A percentile compares a stretch with the other conserved stretches of the same genome.
Conservation (phyloP, 1,140 invertebrate species). For the Drosophila quadrilineata region DNA sequence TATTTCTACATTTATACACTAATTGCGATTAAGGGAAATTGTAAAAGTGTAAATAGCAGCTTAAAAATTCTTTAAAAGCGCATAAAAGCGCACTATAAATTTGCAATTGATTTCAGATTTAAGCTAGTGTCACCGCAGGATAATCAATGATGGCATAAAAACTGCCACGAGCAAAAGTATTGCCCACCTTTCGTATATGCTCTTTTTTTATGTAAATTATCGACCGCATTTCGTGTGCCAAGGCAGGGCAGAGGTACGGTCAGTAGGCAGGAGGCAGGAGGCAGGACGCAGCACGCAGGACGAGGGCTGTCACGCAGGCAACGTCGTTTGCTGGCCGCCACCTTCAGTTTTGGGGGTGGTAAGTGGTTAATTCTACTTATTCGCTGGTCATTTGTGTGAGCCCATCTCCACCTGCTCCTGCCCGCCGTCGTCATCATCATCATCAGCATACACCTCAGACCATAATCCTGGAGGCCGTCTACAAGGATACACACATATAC, state of each 20-base stretch:
- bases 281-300: slow-evolving; percentile 1
- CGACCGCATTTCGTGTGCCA: slow-evolving; percentile 55
- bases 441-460: no score
- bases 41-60: no score
- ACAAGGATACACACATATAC: slow-evolving; percentile 18
- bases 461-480: not conserved
- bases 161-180: not conserved
- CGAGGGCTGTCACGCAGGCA: slow-evolving; percentile 46
- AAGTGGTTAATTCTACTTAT: slow-evolving; percentile 75
- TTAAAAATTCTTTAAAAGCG: no score
- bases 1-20: no score
- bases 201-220: slow-evolving; percentile 74
- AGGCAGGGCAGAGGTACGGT: not conserved
- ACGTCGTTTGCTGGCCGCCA: slow-evolving; percentile 24
- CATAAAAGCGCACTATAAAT: no score
- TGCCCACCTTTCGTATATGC: slow-evolving; percentile 35
- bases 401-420: no score
- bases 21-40: no score
- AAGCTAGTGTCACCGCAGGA: slow-evolving; percentile 14
- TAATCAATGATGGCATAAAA: slow-evolving; percentile 16
- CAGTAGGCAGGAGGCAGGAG: not conserved
- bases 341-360: slow-evolving; percentile 43
- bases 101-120: no score
- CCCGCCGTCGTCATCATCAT: no score
- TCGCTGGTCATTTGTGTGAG: slow-evolving; percentile 61